phyloP scores from a whole-genome alignment of 2,797 vertebrate species.

The Chloroceryle inda region DNA sequence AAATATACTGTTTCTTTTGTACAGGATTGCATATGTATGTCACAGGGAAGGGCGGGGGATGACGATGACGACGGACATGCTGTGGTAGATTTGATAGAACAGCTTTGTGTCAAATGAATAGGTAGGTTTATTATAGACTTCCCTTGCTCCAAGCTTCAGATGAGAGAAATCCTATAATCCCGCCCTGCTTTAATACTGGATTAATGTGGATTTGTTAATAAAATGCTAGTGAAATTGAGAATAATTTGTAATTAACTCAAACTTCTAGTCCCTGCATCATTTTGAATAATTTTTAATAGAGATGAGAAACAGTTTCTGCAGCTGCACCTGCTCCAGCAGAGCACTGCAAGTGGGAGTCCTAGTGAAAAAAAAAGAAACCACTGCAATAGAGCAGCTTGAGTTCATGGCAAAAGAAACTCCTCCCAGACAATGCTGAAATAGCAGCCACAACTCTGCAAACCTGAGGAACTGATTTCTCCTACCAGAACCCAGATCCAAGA shows the following conservation, averaged over 20 bases:
- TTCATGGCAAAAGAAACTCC: not conserved
- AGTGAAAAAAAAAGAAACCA: not conserved
- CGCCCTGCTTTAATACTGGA: slow-evolving; percentile 83
- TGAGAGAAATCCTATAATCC: slow-evolving; percentile 84
- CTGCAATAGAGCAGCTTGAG: not conserved
- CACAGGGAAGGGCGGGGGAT: not conserved
- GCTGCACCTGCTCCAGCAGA: not conserved
- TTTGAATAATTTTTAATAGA: slow-evolving; percentile 71
- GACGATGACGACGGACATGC: not conserved
- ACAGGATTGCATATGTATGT: slow-evolving; percentile 18
- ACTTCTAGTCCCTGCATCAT: slow-evolving; percentile 66
- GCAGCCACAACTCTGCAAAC: not conserved
- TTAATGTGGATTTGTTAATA: slow-evolving; percentile 87
- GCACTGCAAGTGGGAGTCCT: not conserved
- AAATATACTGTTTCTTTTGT: not conserved
- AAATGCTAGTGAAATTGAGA: slow-evolving; percentile 85
- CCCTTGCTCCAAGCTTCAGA: slow-evolving; percentile 78
- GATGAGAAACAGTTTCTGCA: slow-evolving; percentile 28
- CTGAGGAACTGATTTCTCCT: not conserved
- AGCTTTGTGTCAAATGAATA: slow-evolving; percentile 79
- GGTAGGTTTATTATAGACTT: slow-evolving; percentile 76
- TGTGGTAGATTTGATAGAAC: slow-evolving; percentile 64
- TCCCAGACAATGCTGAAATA: not conserved
- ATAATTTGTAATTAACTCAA: slow-evolving; percentile 85
- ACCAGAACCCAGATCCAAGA: not conserved